Percentiles rank a stretch among this genome's conserved stretches.
These are phyloP conservation scores for Bombus confusus DNA, from an alignment of 1,140 invertebrate genomes.

Conservation along the genomic window DNA sequence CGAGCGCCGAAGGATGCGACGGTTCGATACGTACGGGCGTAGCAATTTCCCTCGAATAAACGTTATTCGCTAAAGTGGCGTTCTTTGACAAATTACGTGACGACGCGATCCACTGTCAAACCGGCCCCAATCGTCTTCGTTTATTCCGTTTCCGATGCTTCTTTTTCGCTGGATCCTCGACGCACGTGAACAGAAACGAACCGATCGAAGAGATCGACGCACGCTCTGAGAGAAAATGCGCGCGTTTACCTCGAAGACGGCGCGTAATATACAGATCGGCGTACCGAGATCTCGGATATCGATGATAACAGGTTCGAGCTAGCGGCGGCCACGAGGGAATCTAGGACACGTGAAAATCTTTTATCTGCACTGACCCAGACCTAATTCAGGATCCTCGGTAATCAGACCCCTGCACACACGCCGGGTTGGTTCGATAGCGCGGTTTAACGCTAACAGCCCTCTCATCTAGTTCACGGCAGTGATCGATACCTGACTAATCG, in stretches of 20 bases:
- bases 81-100: background rate
- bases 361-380: conserved; percentile 51
- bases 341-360: conserved; percentile 49
- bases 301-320: conserved; percentile 11
- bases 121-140: no score
- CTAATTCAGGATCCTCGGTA: conserved; percentile 40
- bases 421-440: background rate
- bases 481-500: conserved; percentile 46
- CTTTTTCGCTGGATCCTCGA: no score
- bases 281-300: background rate
- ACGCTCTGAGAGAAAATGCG: no score
- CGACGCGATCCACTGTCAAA: background rate
- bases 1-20: conserved; percentile 12
- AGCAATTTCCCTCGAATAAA: conserved; percentile 26
- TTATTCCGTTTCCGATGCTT: background rate
- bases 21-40: conserved; percentile 22
- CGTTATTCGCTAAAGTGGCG: background rate
- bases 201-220: background rate
- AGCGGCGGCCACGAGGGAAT: background rate
- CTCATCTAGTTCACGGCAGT: background rate
- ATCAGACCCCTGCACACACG: conserved; percentile 22
- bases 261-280: no score
- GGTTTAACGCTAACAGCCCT: conserved; percentile 25
- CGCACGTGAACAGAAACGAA: background rate
- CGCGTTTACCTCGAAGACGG: background rate